Percentiles rank a stretch among this genome's conserved stretches.
Conservation (phyloP, 2,113 vertebrate genomes). For the Clupea harengus region DNA sequence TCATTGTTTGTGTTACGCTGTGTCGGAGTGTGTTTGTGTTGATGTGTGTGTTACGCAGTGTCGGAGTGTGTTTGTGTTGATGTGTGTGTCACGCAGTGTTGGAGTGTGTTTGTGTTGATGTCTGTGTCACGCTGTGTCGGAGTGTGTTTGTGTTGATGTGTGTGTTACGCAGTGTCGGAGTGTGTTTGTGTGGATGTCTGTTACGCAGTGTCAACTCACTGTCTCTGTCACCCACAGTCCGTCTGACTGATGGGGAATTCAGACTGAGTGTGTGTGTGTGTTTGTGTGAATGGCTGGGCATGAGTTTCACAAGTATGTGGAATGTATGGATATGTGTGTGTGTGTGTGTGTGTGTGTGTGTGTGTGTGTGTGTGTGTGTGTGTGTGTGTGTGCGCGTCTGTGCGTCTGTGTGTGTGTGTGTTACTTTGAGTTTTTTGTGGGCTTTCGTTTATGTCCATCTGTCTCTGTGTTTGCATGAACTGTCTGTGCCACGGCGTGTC, state of each 20-base stretch:
- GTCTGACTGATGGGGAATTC: not conserved
- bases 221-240: too few relatives aligned
- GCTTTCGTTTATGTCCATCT: not conserved
- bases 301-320: not conserved
- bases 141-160: not conserved
- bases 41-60: not conserved
- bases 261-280: not conserved
- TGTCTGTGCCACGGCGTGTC: not conserved
- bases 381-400: not conserved
- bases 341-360: not conserved
- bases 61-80: constrained; percentile 1
- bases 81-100: not conserved
- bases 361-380: not conserved
- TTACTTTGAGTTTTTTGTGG: not conserved
- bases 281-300: not conserved
- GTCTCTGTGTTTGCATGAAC: not conserved
- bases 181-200: not conserved
- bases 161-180: not conserved
- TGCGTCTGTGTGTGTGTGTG: not conserved
- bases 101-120: not conserved
- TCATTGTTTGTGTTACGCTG: not conserved
- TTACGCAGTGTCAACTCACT: too few relatives aligned
- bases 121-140: not conserved
- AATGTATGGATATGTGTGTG: not conserved
- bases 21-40: not conserved